Percentiles rank a stretch among this genome's conserved stretches.
Evolutionary conservation across 2,113 vertebrate species (phyloP).

Genomic region (Regulus satrapa): DNA sequence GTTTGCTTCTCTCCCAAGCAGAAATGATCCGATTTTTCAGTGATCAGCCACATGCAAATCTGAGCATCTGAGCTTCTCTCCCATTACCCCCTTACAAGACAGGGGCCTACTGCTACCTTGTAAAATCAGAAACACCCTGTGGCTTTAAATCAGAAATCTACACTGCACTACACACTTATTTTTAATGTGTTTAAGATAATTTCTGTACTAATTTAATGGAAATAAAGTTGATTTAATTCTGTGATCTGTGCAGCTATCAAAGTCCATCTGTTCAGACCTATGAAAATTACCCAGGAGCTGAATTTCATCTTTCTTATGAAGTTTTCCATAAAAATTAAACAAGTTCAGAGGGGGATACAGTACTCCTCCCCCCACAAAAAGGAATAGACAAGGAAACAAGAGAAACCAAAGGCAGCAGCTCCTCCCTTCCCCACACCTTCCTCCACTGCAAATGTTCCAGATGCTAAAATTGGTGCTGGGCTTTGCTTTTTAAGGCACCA

Average conservation of each 20-base stretch:
- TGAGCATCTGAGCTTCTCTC: neutral
- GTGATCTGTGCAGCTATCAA: slow-evolving; percentile 65
- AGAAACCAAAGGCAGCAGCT: neutral
- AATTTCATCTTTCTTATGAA: slow-evolving; percentile 59
- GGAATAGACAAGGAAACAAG: neutral
- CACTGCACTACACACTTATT: slow-evolving; percentile 49
- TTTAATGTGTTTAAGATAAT: slow-evolving; percentile 62
- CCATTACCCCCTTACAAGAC: neutral
- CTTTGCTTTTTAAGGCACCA: neutral
- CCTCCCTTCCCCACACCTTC: neutral
- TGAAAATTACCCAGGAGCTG: slow-evolving; percentile 34
- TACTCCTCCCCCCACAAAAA: neutral
- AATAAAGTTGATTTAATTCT: slow-evolving; percentile 63
- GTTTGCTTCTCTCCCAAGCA: slow-evolving; percentile 25
- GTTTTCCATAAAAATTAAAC: neutral
- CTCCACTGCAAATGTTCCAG: neutral
- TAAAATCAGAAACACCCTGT: slow-evolving; percentile 26
- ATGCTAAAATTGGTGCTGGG: neutral
- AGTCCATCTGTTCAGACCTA: slow-evolving; percentile 68
- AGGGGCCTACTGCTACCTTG: neutral
- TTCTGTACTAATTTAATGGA: slow-evolving; percentile 65
- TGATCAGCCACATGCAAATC: slow-evolving; percentile 1
- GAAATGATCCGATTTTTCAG: neutral
- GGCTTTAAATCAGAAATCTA: slow-evolving; percentile 65
- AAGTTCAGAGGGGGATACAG: slow-evolving; percentile 18